Evolutionary conservation across 2,113 vertebrate species (phyloP).

Genomic region (Dasyprocta punctata): DNA sequence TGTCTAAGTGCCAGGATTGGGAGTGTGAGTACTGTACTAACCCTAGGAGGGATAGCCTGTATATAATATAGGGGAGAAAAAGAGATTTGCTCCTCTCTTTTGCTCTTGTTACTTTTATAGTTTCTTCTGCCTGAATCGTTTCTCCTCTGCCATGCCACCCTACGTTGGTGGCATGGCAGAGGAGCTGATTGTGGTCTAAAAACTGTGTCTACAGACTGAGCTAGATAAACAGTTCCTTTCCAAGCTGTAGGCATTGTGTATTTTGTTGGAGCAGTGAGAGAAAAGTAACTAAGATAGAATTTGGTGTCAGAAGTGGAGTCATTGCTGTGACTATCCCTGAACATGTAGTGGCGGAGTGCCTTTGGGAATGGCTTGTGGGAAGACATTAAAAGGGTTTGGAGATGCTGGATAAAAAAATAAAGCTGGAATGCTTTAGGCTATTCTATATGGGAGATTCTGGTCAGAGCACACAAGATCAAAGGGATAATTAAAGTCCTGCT

Average conservation of each 20-base stretch:
- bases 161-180: neutral
- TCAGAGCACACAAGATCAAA: neutral
- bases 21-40: neutral
- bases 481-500: neutral
- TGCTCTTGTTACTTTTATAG: neutral
- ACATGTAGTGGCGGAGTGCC: neutral
- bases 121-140: neutral
- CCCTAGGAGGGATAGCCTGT: neutral
- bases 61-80: neutral
- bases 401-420: neutral
- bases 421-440: neutral
- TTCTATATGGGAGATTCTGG: neutral
- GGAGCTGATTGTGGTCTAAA: neutral
- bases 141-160: neutral
- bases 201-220: neutral
- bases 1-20: neutral
- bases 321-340: neutral
- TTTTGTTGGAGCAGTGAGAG: neutral
- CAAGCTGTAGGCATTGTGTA: neutral
- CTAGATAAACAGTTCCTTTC: neutral
- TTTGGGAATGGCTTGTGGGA: neutral
- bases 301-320: neutral
- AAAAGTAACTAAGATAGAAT: neutral
- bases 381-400: neutral
- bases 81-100: neutral